These are phyloP conservation scores for Dinoponera quadriceps DNA, from an alignment of 1,140 invertebrate species.

Conservation along the genomic window DNA sequence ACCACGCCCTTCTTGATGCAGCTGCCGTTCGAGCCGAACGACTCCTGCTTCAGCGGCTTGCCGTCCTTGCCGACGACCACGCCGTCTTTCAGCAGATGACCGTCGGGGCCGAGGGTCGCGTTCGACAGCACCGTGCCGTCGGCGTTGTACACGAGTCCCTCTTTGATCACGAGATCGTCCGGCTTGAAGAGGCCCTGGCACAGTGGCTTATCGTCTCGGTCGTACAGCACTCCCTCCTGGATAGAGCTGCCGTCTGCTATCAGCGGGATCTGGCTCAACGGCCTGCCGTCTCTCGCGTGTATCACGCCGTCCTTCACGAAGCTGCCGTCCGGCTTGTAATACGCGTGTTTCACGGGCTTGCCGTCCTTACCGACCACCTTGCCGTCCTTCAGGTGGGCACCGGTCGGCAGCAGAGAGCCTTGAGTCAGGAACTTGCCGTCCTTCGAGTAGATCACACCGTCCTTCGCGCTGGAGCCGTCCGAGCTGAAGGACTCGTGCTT, in stretches of 20 bases:
- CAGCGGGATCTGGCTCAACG: conserved; percentile 80
- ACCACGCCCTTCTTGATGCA: conserved; percentile 81
- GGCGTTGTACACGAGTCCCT: conserved; percentile 77
- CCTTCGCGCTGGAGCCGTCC: conserved; percentile 81
- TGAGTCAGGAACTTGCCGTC: conserved; percentile 82
- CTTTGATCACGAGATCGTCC: conserved; percentile 78
- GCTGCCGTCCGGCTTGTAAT: conserved; percentile 82
- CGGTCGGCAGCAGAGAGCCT: conserved; percentile 81
- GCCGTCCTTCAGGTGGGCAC: conserved; percentile 81
- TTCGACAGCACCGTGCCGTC: conserved; percentile 73
- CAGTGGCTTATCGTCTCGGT: conserved; percentile 74
- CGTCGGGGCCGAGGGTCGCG: conserved; percentile 77
- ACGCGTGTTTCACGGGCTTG: conserved; percentile 80
- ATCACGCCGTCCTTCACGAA: conserved; percentile 82
- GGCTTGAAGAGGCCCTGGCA: conserved; percentile 82
- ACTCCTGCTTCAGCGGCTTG: conserved; percentile 81
- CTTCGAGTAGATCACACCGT: conserved; percentile 80
- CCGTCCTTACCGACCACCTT: conserved; percentile 82
- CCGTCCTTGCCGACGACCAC: conserved; percentile 79
- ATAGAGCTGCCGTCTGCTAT: conserved; percentile 79
- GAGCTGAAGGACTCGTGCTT: conserved; percentile 82
- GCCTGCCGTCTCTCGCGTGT: conserved; percentile 77
- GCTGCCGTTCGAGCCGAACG: conserved; percentile 80
- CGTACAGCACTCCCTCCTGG: conserved; percentile 79
- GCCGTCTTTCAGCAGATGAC: conserved; percentile 80